Evolutionary conservation across 30 jellyfish, hydroid and myxozoan species (phyloP), one percentile per base, ranked within the genome.

Genomic region (Calvadosia cruxmelitensis): DNA sequence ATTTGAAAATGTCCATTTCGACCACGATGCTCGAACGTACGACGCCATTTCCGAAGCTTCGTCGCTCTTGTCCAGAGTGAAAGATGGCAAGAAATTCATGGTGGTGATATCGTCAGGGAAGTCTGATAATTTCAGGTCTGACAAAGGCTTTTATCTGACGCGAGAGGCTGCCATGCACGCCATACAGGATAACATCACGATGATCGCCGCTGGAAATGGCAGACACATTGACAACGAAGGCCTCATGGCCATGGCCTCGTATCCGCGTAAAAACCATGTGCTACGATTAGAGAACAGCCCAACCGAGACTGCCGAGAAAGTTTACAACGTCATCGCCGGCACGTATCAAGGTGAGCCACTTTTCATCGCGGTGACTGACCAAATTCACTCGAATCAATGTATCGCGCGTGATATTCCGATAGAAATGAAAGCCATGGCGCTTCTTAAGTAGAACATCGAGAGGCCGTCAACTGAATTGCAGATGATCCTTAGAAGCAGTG

Each of bases 211-310:
- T 26, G 92, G 83, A 10, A 66, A 66, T 69, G 92, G 92, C 1
- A 50, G 49, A 33, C 36, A 29, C 29, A 61, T 78, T 25, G 82
- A 78, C 49, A 69, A 74, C 3, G 53, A 68, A 2, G 92, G 69
- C 64, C 51, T 78, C 5, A 16, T 30, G 34, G 82, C 92, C 10
- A 69, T 78, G n/a, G 92, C 92, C 0, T 69, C 92, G 33, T 69
- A 35, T 64, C 92, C 92, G 23, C 69, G 70, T 27, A 7, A 29
- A 1, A 78, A 78, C 2, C 42, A 78, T 49, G 65, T 57, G 34
- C 42, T 78, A 53, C 77, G 77, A 29, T 66, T 64, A 29, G 57
- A 29, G 29, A 62, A 50, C 33, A 77, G 57, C 23, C 28, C 89
- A 31, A 80, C 89, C 35, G 27, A 34, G 10, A 67, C 89, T 0